Percentiles rank a stretch among this genome's conserved stretches.
Evolutionary conservation across 2,797 vertebrate genomes (phyloP).

Genomic region (Holocentrus rufus): DNA sequence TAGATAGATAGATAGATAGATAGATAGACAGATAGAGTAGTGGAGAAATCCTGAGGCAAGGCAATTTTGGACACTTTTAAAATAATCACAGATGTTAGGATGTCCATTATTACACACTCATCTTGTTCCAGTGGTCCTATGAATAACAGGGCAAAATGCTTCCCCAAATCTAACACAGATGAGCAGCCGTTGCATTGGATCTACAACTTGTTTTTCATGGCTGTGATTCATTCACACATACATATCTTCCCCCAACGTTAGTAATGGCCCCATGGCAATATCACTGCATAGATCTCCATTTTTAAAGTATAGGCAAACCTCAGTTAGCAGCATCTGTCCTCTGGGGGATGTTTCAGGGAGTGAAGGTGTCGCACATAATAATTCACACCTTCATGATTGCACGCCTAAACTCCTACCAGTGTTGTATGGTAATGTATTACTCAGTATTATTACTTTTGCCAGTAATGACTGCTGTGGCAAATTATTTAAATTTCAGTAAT

Average conservation of each 20-base stretch:
- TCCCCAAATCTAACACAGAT: slow-evolving; percentile 1
- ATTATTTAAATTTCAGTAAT: slow-evolving; percentile 4
- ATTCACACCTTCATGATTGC: slow-evolving; percentile 35
- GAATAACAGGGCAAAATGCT: slow-evolving; percentile 4
- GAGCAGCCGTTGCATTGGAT: neutral
- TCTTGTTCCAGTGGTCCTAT: neutral
- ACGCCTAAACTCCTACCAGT: slow-evolving; percentile 16
- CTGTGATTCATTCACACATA: slow-evolving; percentile 25
- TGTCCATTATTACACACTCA: too few relatives aligned
- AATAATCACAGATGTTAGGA: too few relatives aligned
- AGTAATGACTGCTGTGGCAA: neutral
- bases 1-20: too few relatives aligned
- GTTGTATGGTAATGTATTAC: slow-evolving; percentile 11
- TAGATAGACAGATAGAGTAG: neutral
- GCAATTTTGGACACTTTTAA: neutral
- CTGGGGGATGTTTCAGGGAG: slow-evolving; percentile 11
- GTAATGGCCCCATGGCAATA: slow-evolving; percentile 10
- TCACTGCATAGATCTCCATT: slow-evolving; percentile 7
- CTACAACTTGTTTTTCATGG: neutral
- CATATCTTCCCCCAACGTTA: slow-evolving; percentile 20
- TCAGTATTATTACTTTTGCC: neutral
- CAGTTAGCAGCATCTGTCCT: neutral
- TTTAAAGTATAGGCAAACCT: slow-evolving; percentile 6
- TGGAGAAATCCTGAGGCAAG: neutral
- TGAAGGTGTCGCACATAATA: neutral